A percentile compares a stretch with the other conserved stretches of the same genome.
phyloP scores from a whole-genome alignment of 92 coral and sea anemone species.

The Virgularia gustaviana region DNA sequence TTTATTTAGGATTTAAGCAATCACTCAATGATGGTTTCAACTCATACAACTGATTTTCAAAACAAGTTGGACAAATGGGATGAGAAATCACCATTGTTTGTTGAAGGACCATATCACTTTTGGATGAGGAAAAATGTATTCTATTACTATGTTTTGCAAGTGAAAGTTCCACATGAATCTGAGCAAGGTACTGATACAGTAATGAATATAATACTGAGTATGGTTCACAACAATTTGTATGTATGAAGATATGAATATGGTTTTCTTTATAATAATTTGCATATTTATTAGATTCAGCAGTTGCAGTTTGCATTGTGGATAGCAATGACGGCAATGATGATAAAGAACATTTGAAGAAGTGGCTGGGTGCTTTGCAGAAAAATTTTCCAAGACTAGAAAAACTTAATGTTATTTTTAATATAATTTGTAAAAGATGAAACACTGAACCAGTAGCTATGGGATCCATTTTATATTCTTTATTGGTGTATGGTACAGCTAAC shows the following conservation, averaged over 20 bases:
- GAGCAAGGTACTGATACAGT: conserved; percentile 30
- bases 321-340: conserved; percentile 39
- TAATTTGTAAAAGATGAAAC: too few relatives aligned
- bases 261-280: neutral
- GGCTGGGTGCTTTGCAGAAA: conserved; percentile 76
- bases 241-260: neutral
- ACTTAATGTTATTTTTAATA: conserved; percentile 80
- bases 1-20: conserved; percentile 43
- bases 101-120: conserved; percentile 83
- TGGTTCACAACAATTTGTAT: neutral
- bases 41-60: conserved; percentile 62
- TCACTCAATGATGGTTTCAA: conserved; percentile 61
- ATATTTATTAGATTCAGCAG: conserved; percentile 54
- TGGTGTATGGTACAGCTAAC: too few relatives aligned
- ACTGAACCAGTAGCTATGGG: too few relatives aligned
- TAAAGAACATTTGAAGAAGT: conserved; percentile 69
- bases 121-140: conserved; percentile 75
- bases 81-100: conserved; percentile 65
- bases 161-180: conserved; percentile 45
- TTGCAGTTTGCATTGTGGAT: conserved; percentile 78
- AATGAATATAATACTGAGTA: neutral
- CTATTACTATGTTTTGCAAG: conserved; percentile 72
- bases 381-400: conserved; percentile 75
- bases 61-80: conserved; percentile 59
- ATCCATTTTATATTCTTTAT: too few relatives aligned